Conservation (phyloP, 2,797 vertebrate species). For the Clarias pachynema region DNA sequence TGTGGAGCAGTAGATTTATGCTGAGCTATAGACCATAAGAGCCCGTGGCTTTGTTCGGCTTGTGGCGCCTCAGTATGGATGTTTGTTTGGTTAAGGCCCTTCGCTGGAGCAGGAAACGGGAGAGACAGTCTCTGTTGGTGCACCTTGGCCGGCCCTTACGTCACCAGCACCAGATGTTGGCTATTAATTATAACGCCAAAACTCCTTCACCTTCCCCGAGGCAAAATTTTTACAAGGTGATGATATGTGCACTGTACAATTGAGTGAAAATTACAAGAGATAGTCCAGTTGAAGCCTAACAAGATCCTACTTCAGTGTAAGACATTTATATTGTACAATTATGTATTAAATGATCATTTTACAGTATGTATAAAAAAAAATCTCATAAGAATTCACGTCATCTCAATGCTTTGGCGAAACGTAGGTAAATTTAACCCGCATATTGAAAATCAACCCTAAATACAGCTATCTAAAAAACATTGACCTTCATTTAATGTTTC, state of each 20-base stretch:
- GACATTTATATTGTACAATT: neutral
- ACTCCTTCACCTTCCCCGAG: slow-evolving; percentile 34
- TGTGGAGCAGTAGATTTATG: slow-evolving; percentile 43
- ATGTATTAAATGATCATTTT: no score
- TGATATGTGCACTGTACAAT: slow-evolving; percentile 31
- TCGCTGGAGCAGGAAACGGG: slow-evolving; percentile 38
- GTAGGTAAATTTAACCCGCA: neutral
- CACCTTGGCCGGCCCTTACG: slow-evolving; percentile 39
- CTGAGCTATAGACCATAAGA: slow-evolving; percentile 11
- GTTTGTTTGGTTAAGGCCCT: slow-evolving; percentile 52
- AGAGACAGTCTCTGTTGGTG: slow-evolving; percentile 41
- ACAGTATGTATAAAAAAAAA: neutral
- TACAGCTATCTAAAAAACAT: slow-evolving; percentile 5
- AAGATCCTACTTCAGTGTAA: neutral
- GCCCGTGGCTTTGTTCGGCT: slow-evolving; percentile 36
- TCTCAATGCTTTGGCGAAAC: no score
- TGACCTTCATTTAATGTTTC: neutral
- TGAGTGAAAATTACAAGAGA: slow-evolving; percentile 25
- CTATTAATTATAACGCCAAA: slow-evolving; percentile 44
- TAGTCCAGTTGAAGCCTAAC: slow-evolving; percentile 1
- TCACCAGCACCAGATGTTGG: slow-evolving; percentile 53
- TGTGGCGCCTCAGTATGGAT: slow-evolving; percentile 6
- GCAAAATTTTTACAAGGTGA: slow-evolving; percentile 37
- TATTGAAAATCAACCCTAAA: neutral
- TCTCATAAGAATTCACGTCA: neutral